A percentile compares a stretch with the other conserved stretches of the same genome.
phyloP scores from a whole-genome alignment of 2,113 vertebrate genomes.

The Cyrtonyx montezumae region DNA sequence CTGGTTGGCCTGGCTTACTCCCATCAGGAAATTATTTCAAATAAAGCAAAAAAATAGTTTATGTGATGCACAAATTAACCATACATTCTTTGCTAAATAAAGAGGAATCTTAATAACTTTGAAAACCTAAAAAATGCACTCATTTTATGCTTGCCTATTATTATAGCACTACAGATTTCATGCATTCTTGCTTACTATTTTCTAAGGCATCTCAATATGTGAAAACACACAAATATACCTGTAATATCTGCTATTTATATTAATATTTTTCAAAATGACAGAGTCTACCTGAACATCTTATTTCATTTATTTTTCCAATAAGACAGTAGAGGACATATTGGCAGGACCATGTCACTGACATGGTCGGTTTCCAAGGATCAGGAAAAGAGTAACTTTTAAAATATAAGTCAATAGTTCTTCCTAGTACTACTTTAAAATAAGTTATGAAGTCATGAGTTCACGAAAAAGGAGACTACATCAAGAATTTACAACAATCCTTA shows the following conservation, averaged over 20 bases:
- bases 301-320: not conserved
- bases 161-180: not conserved
- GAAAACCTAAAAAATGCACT: not conserved
- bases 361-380: not conserved
- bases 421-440: not conserved
- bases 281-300: not conserved
- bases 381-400: slow-evolving; percentile 6
- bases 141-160: not conserved
- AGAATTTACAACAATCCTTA: not conserved
- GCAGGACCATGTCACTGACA: not conserved
- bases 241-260: not conserved
- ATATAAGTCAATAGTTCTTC: not conserved
- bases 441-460: not conserved
- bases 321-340: not conserved
- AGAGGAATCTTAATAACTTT: not conserved
- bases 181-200: not conserved
- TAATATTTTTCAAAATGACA: not conserved
- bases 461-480: not conserved
- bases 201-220: not conserved
- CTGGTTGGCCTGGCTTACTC: too few relatives aligned
- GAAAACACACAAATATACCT: not conserved
- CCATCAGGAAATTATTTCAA: not conserved
- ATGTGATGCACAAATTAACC: not conserved
- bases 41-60: not conserved
- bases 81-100: not conserved